Evolutionary conservation across 2,888 invertebrate species (phyloP).

Genomic region (Julus scanicus): DNA sequence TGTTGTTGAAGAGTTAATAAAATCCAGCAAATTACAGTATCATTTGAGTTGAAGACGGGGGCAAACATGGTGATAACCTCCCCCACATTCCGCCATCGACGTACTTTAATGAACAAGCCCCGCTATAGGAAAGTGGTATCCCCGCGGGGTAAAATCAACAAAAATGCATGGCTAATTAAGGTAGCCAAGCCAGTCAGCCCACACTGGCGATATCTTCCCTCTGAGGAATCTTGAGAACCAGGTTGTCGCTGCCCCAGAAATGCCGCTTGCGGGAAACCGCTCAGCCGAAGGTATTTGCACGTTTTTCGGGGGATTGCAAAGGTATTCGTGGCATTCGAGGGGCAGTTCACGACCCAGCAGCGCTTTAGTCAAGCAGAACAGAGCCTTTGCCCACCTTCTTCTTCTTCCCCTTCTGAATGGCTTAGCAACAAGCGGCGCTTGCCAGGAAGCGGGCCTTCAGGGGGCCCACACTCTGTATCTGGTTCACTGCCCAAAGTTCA

Average conservation of each 20-base stretch:
- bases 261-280: background rate
- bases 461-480: conserved; percentile 5
- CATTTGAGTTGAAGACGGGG: no score
- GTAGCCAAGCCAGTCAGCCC: background rate
- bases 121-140: background rate
- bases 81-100: background rate
- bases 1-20: no score
- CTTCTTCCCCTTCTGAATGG: conserved; percentile 4
- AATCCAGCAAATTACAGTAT: background rate
- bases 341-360: conserved; percentile 50
- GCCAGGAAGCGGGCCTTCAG: conserved; percentile 39
- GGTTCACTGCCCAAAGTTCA: conserved; percentile 42
- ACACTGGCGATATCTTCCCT: background rate
- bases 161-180: conserved; percentile 39
- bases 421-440: conserved; percentile 24
- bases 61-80: no score
- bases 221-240: background rate
- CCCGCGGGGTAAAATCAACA: background rate
- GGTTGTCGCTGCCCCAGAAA: conserved; percentile 38
- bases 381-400: conserved; percentile 9
- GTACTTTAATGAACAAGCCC: background rate
- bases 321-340: conserved; percentile 47
- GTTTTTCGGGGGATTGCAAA: conserved; percentile 40
- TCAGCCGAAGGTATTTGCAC: conserved; percentile 48
- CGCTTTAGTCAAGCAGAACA: conserved; percentile 49